Conservation (phyloP, 2,113 vertebrate genomes). For the Charina bottae region DNA sequence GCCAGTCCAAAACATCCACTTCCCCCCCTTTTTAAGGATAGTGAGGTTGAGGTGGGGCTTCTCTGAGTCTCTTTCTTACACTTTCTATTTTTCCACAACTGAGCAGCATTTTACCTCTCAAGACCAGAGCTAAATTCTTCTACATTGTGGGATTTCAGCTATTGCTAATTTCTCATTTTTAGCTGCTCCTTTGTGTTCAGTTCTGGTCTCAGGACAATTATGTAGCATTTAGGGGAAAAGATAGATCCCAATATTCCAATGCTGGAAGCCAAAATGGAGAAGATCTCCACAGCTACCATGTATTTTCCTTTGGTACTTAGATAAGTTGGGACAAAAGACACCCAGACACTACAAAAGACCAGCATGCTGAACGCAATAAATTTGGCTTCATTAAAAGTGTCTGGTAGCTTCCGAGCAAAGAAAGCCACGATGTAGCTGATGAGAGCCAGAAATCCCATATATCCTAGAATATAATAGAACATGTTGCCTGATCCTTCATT, state of each 20-base stretch:
- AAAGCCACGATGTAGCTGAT: constrained; percentile 3
- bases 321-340: not conserved
- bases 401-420: constrained; percentile 2
- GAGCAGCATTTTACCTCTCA: not conserved
- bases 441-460: constrained; percentile 7
- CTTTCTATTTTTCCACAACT: not conserved
- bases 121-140: not conserved
- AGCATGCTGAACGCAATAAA: constrained; percentile 19
- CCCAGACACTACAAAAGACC: not conserved
- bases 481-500: not conserved
- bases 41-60: not conserved
- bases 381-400: constrained; percentile 20
- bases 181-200: not conserved
- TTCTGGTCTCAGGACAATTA: not conserved
- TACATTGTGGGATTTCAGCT: not conserved
- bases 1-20: not conserved
- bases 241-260: not conserved
- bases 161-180: not conserved
- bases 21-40: not conserved
- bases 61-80: not conserved
- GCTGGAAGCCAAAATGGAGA: not conserved
- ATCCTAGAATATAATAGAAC: not conserved
- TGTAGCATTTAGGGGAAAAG: not conserved
- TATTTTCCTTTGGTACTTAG: constrained; percentile 6
- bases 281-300: constrained; percentile 9